phyloP scores from a whole-genome alignment of 2,797 vertebrate genomes.

The Etheostoma nigrum region DNA sequence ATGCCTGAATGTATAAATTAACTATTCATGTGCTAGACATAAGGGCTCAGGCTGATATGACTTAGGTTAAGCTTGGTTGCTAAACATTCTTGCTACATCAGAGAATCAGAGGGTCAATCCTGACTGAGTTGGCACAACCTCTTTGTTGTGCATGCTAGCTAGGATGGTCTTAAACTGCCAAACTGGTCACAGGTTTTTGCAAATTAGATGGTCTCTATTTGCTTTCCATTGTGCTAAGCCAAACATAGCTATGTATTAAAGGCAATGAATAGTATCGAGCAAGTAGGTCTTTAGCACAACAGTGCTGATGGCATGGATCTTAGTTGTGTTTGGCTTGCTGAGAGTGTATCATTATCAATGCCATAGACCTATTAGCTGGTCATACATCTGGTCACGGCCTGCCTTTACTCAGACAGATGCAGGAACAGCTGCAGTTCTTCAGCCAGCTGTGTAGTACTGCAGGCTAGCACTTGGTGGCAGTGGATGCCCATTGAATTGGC shows the following conservation, averaged over 20 bases:
- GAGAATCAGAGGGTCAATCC: slow-evolving; percentile 14
- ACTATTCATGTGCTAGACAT: slow-evolving; percentile 10
- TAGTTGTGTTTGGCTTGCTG: slow-evolving; percentile 40
- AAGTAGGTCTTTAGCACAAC: slow-evolving; percentile 38
- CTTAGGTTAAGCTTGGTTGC: slow-evolving; percentile 32
- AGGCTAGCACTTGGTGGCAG: slow-evolving; percentile 83
- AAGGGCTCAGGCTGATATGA: slow-evolving; percentile 14
- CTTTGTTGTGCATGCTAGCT: slow-evolving; percentile 19
- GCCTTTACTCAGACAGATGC: slow-evolving; percentile 31
- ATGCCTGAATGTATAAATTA: slow-evolving; percentile 17
- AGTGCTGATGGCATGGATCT: slow-evolving; percentile 31
- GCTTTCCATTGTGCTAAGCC: slow-evolving; percentile 20
- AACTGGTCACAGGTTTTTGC: slow-evolving; percentile 33
- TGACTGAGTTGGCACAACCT: slow-evolving; percentile 25
- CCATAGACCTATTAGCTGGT: slow-evolving; percentile 43
- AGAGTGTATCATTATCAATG: slow-evolving; percentile 22
- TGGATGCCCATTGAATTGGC: slow-evolving; percentile 71
- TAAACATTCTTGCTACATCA: slow-evolving; percentile 26
- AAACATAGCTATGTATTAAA: slow-evolving; percentile 36
- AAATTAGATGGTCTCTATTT: slow-evolving; percentile 35
- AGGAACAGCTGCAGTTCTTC: slow-evolving; percentile 48
- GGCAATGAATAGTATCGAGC: slow-evolving; percentile 12
- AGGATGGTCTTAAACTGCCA: slow-evolving; percentile 28
- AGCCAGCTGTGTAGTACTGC: slow-evolving; percentile 63
- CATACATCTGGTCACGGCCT: slow-evolving; percentile 37